These are phyloP conservation scores for Sepioteuthis lessoniana DNA, from an alignment of 2,888 invertebrate species.

Conservation along the genomic window DNA sequence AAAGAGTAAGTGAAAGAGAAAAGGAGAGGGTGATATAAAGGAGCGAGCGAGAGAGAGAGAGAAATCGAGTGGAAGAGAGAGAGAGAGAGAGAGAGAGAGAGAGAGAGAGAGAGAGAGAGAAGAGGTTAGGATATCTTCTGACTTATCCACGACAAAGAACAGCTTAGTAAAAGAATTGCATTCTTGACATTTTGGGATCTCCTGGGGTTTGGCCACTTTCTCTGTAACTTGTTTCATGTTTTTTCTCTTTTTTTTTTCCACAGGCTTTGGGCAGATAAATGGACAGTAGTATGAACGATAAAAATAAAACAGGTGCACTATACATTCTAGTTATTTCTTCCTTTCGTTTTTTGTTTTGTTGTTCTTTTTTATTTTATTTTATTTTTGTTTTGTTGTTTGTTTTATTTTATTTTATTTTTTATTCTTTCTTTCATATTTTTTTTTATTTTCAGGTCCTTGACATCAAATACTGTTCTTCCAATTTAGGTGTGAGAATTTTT, in stretches of 20 bases:
- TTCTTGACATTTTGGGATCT: slow-evolving; percentile 10
- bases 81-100: too few species aligned
- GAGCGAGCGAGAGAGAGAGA: too few species aligned
- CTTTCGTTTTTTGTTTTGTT: too few species aligned
- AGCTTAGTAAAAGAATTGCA: neutral
- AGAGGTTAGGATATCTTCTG: neutral
- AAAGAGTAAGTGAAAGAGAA: too few species aligned
- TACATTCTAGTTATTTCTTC: neutral
- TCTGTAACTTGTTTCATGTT: neutral
- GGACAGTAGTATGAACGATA: neutral
- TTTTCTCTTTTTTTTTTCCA: neutral
- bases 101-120: too few species aligned
- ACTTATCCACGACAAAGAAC: neutral
- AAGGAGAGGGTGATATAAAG: too few species aligned
- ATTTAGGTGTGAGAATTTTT: neutral
- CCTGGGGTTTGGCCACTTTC: neutral
- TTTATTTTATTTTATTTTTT: too few species aligned
- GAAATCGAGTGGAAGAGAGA: too few species aligned
- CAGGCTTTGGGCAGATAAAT: neutral
- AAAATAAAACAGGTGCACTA: neutral
- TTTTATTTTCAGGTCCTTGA: neutral
- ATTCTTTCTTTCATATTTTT: too few species aligned
- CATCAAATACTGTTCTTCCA: neutral
- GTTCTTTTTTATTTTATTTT: too few species aligned
- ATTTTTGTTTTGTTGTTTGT: too few species aligned